Conservation (phyloP, 2,113 vertebrate genomes). For the Phoxinus phoxinus region DNA sequence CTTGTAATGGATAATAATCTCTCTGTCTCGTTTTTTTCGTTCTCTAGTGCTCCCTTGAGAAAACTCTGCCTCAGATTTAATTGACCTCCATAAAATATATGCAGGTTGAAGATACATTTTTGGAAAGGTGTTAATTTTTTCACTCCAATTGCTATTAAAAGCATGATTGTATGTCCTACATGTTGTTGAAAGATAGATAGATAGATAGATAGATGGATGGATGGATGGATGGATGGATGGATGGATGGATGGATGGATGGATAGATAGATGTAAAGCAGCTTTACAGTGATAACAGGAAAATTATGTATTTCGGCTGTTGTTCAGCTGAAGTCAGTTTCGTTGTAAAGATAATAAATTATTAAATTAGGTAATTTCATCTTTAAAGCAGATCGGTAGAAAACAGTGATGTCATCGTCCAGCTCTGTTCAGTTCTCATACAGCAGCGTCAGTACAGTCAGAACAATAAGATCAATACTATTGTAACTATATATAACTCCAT, state of each 20-base stretch:
- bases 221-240: neutral
- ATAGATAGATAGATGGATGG: neutral
- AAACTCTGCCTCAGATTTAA: constrained; percentile 43
- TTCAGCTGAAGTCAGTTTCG: too few species aligned
- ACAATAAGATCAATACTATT: too few species aligned
- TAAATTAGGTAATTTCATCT: too few species aligned
- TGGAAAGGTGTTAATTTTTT: constrained; percentile 46
- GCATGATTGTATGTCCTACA: neutral
- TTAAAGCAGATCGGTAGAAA: too few species aligned
- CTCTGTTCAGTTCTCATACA: too few species aligned
- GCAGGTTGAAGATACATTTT: constrained; percentile 33
- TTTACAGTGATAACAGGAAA: too few species aligned
- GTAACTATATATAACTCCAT: too few species aligned
- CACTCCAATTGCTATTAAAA: neutral
- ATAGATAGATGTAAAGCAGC: neutral
- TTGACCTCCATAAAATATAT: constrained; percentile 49
- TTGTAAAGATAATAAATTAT: too few species aligned
- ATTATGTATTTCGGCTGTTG: too few species aligned
- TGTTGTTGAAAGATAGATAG: neutral
- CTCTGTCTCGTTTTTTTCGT: neutral
- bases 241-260: neutral
- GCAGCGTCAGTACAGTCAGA: too few species aligned
- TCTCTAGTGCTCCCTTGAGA: constrained; percentile 38
- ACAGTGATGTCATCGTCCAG: too few species aligned
- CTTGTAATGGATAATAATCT: constrained; percentile 45